phyloP scores from a whole-genome alignment of 2,888 invertebrate genomes.

The Corbicula japonica region DNA sequence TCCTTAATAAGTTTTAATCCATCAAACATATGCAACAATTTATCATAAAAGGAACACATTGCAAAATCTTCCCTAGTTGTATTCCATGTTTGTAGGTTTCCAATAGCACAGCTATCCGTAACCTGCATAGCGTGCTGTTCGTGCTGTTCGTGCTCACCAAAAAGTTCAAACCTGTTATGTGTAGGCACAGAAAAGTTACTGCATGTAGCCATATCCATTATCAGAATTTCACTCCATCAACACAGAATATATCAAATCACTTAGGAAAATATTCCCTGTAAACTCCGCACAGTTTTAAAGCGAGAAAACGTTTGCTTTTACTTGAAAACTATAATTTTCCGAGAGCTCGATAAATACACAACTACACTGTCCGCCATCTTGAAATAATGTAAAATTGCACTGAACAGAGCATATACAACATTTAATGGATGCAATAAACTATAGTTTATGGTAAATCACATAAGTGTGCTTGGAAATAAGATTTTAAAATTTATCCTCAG shows the following conservation, averaged over 20 bases:
- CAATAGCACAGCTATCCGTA: too few relatives aligned
- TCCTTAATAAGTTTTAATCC: constrained; percentile 3
- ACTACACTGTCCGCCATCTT: constrained; percentile 15
- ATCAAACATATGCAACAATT: constrained; percentile 31
- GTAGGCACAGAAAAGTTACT: neutral
- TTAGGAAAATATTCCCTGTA: neutral
- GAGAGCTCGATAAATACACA: too few relatives aligned
- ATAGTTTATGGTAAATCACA: too few relatives aligned
- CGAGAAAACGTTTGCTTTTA: neutral
- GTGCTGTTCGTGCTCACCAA: constrained; percentile 8
- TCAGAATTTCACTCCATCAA: neutral
- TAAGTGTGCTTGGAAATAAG: too few relatives aligned
- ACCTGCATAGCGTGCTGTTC: neutral
- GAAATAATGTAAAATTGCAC: neutral
- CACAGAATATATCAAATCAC: neutral
- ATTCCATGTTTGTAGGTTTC: too few relatives aligned
- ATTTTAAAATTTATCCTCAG: too few relatives aligned
- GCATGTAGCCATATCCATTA: neutral
- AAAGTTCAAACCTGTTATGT: neutral
- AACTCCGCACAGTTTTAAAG: neutral
- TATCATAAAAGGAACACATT: constrained; percentile 17
- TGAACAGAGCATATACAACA: too few relatives aligned
- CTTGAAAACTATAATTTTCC: neutral
- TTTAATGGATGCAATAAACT: too few relatives aligned
- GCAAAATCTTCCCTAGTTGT: constrained; percentile 10